Evolutionary conservation across 2,888 invertebrate genomes (phyloP), one percentile per base, ranked within the genome.

Genomic region (Lypha dubia): DNA sequence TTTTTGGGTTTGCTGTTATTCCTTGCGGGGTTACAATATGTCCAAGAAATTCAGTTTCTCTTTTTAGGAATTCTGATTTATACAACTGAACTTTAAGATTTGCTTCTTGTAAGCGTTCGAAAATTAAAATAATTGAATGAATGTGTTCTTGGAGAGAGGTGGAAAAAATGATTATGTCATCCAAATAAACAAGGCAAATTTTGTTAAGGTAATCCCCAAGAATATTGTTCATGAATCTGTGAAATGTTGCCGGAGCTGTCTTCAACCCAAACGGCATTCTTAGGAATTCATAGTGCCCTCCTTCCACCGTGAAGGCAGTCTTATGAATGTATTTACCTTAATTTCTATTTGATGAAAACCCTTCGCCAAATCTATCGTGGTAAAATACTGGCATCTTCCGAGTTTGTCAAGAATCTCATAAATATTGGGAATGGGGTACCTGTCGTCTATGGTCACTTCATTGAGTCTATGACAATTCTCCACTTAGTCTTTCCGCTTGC

Each of bases 1-100:
- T 49, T 49, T 49, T 49, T 49, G 3, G n/a, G 17, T 49, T n/a
- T 49, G 49, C 17, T 49, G 17, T 49, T 49, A 49, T 49, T 49
- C 20, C 20, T 49, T 5, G 5, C 0, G 1, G 17, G 1, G 49
- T 17, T 17, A 49, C 49, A 2, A 49, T 49, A 49, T 49, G 49
- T n/a, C 49, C 49, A 9, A 49, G 49, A 4, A 49, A 17, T 20
- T 49, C 20, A 0, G 49, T 7, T 20, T 49, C 49, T 49, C 17
- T n/a, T n/a, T n/a, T n/a, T n/a, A n/a, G n/a, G n/a, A n/a, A n/a
- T n/a, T n/a, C n/a, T n/a, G n/a, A n/a, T n/a, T n/a, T n/a, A n/a
- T n/a, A n/a, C n/a, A n/a, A n/a, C n/a, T n/a, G n/a, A n/a, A n/a
- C n/a, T n/a, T n/a, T n/a, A n/a, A n/a, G n/a, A n/a, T n/a, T n/a